These are phyloP conservation scores for Pipistrellus nathusii DNA, from an alignment of 2,797 vertebrate genomes.

Conservation along the genomic window DNA sequence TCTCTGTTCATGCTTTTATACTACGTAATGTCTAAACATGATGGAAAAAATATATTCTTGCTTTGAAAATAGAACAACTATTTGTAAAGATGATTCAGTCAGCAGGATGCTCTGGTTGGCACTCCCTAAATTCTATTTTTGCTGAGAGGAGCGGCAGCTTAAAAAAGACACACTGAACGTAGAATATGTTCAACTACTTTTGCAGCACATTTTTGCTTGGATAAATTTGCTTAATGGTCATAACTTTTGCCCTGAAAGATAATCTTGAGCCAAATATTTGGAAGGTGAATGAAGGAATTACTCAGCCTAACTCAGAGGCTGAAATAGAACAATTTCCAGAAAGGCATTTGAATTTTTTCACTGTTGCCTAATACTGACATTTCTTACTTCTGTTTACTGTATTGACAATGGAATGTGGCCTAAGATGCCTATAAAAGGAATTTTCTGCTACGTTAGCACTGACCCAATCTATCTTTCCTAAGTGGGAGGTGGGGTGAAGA, in stretches of 20 bases:
- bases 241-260: slow-evolving; percentile 15
- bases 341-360: slow-evolving; percentile 64
- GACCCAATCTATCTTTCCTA: not conserved
- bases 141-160: not conserved
- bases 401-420: slow-evolving; percentile 54
- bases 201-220: slow-evolving; percentile 40
- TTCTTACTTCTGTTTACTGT: slow-evolving; percentile 49
- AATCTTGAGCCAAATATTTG: slow-evolving; percentile 23
- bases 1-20: slow-evolving; percentile 59
- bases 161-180: not conserved
- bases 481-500: not conserved
- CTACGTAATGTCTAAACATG: slow-evolving; percentile 73
- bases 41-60: slow-evolving; percentile 69
- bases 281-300: slow-evolving; percentile 52
- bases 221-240: slow-evolving; percentile 43
- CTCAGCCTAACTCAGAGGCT: not conserved
- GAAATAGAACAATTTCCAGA: slow-evolving; percentile 44
- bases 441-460: slow-evolving; percentile 24
- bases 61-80: slow-evolving; percentile 81
- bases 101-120: slow-evolving; percentile 62
- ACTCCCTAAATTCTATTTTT: slow-evolving; percentile 56
- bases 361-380: slow-evolving; percentile 51
- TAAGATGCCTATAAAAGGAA: slow-evolving; percentile 65
- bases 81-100: slow-evolving; percentile 74
- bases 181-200: not conserved